phyloP scores from a whole-genome alignment of 2,888 invertebrate species.

The Hypomecis punctinalis region DNA sequence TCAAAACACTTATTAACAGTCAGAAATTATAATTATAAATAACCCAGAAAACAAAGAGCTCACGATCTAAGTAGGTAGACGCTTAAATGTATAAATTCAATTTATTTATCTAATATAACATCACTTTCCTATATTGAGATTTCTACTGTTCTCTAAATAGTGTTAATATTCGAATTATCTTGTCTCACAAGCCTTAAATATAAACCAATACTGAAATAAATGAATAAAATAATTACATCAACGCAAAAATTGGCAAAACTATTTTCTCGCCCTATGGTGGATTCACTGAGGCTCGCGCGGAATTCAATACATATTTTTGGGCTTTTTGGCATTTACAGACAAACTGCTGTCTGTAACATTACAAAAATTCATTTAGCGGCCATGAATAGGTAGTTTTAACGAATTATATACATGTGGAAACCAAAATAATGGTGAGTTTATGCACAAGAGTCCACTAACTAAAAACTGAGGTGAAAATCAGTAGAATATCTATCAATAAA shows the following conservation, averaged over 20 bases:
- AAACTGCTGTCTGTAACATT: no score
- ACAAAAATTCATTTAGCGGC: no score
- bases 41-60: slow-evolving; percentile 23
- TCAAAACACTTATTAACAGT: not conserved
- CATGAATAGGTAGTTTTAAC: no score
- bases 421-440: no score
- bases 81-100: slow-evolving; percentile 15
- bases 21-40: slow-evolving; percentile 20
- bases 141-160: slow-evolving; percentile 30
- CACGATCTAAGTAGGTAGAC: slow-evolving; percentile 1
- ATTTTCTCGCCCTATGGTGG: not conserved
- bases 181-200: slow-evolving; percentile 44
- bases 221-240: slow-evolving; percentile 14
- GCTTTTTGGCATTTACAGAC: no score
- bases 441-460: no score
- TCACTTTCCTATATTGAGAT: slow-evolving; percentile 29
- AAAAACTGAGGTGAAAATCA: no score
- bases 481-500: no score
- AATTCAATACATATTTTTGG: no score
- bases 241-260: not conserved
- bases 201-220: slow-evolving; percentile 44
- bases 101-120: slow-evolving; percentile 33
- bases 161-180: slow-evolving; percentile 31
- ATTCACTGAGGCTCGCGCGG: no score
- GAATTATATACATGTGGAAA: no score